These are phyloP conservation scores for Lasioglossum malachurum DNA, from an alignment of 2,888 invertebrate genomes.

Conservation along the genomic window DNA sequence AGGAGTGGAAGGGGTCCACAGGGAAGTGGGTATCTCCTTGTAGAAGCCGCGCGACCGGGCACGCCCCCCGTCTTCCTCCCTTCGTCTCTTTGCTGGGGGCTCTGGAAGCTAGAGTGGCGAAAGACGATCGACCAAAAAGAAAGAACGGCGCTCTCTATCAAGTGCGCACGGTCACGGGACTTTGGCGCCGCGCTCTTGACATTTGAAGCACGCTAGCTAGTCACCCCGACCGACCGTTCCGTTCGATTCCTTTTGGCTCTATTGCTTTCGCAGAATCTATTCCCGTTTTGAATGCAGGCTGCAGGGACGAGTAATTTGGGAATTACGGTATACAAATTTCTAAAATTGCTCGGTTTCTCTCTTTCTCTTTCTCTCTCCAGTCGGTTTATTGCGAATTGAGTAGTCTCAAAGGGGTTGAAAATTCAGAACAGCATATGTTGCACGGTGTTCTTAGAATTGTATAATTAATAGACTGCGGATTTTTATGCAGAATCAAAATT, in stretches of 20 bases:
- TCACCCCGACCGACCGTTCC: neutral
- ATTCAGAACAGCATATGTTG: neutral
- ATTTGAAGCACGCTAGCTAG: constrained; percentile 30
- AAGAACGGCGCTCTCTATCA: constrained; percentile 61
- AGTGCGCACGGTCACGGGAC: constrained; percentile 55
- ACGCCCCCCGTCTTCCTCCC: constrained; percentile 78
- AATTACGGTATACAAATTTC: neutral
- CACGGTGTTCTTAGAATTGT: neutral
- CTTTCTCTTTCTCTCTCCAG: neutral
- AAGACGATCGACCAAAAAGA: constrained; percentile 62
- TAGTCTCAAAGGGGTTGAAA: neutral
- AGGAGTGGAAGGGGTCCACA: constrained; percentile 73
- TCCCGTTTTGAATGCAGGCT: neutral
- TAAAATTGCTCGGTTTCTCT: neutral
- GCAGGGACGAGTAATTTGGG: neutral
- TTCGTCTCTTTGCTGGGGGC: constrained; percentile 78
- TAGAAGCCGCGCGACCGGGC: constrained; percentile 81
- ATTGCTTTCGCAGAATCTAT: constrained; percentile 1
- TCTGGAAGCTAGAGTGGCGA: constrained; percentile 57
- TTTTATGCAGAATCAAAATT: neutral
- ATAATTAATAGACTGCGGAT: neutral
- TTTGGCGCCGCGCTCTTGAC: constrained; percentile 67
- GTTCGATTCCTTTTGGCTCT: neutral
- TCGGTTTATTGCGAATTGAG: neutral
- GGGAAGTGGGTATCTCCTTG: constrained; percentile 81